Base-by-base conservation (phyloP, 1,140 invertebrate species). In the Trachymyrmex septentrionalis region DNA sequence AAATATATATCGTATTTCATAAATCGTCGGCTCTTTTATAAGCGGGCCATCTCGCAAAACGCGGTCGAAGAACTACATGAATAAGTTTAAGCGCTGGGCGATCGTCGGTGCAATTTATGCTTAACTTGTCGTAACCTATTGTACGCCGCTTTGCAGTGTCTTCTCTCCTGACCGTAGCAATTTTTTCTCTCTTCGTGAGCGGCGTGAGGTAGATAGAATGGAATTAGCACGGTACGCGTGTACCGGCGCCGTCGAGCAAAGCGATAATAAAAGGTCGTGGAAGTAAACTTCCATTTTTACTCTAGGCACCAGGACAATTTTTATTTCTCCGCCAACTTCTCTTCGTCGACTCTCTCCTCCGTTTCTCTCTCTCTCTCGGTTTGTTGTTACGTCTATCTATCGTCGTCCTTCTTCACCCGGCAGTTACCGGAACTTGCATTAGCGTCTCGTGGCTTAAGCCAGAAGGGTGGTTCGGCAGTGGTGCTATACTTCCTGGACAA, bases 401-500 rank as follows among this genome's bases (percentile, higher is more conserved):
- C 67, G 63, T 50, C 38, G 55, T 48, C 44, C 72, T 89, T 59
- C 81, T 87, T 85, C 63, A 67, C 57, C 71, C 72, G 59, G 63
- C 57, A 57, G 50, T 85, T 81, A 63, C 89, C 91, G 91, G 91
- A 92, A 92, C 77, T 92, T 92, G 91, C 91, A 92, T 92, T 92
- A 92, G 91, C 89, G 91, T 89, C 81, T 86, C 85, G 85, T 84
- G 86, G 87, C 89, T 78, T 77, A 61, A 81, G 86, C 53, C 61
- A 63, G 86, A 82, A 64, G 88, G 88, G 73, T 30, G 88, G 66
- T 75, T 75, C 57, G 81, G 24, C 86, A 76, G 64, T 34, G 80
- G 84, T 77, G 86, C 80, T 87, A 71, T 86, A 77, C 91, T 92
- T 92, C 91, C 91, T 92, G 91, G 91, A 92, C 91, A 92, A 92